Conservation (phyloP, 1,140 invertebrate species). For the Mesaphorura yosii region DNA sequence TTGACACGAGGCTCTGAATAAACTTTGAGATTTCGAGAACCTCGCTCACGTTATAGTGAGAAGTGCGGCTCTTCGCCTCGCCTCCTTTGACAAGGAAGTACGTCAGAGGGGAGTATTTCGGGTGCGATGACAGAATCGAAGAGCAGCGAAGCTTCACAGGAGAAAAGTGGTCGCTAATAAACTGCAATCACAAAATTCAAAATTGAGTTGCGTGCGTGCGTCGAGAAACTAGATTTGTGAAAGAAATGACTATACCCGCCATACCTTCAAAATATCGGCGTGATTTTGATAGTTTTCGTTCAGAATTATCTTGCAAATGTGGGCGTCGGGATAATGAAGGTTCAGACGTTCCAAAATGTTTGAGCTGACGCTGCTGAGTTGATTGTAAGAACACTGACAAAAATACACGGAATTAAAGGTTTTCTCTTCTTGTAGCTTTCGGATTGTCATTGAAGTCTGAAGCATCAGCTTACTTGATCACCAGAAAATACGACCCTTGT, state of each 20-base stretch:
- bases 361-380: not conserved
- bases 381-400: not conserved
- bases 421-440: not conserved
- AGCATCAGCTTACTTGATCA: conserved; percentile 74
- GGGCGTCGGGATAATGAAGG: conserved; percentile 58
- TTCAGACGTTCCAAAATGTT: conserved; percentile 63
- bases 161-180: conserved; percentile 19
- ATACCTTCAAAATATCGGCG: conserved; percentile 55
- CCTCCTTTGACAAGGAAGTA: conserved; percentile 69
- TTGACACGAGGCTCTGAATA: not conserved
- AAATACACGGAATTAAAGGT: not conserved
- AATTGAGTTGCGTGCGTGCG: not conserved
- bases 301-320: conserved; percentile 66
- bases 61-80: conserved; percentile 65
- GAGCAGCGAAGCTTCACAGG: conserved; percentile 8
- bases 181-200: conserved; percentile 10
- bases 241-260: conserved; percentile 36
- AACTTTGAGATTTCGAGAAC: conserved; percentile 38
- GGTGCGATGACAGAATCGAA: conserved; percentile 20
- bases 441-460: conserved; percentile 1
- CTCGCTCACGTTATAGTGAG: conserved; percentile 72
- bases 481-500: conserved; percentile 68
- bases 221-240: not conserved
- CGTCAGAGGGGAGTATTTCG: conserved; percentile 41
- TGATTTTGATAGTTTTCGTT: conserved; percentile 79